A percentile compares a stretch with the other conserved stretches of the same genome.
Conservation (phyloP, 2,888 invertebrate species). For the Sphinx pinastri region DNA sequence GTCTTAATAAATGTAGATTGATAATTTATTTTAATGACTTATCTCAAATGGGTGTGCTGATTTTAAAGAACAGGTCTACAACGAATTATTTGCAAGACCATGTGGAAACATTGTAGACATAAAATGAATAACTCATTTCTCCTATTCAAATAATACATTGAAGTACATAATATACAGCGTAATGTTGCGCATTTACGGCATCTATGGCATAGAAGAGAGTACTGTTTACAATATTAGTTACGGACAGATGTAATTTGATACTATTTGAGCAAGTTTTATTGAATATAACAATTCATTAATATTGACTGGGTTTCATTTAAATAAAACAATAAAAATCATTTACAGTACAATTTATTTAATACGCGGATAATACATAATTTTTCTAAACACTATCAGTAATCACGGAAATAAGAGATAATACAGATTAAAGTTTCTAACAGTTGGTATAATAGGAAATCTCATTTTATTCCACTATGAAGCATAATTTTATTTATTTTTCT, state of each 20-base stretch:
- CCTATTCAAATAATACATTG: slow-evolving; percentile 45
- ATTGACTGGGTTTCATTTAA: slow-evolving; percentile 25
- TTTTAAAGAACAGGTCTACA: not conserved
- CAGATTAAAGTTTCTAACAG: slow-evolving; percentile 27
- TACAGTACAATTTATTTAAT: slow-evolving; percentile 60
- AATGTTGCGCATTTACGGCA: slow-evolving; percentile 60
- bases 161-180: slow-evolving; percentile 52
- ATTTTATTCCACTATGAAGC: not conserved
- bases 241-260: slow-evolving; percentile 66
- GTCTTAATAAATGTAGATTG: slow-evolving; percentile 25
- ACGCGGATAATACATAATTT: slow-evolving; percentile 59
- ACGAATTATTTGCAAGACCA: not conserved
- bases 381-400: slow-evolving; percentile 61
- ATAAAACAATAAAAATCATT: slow-evolving; percentile 18
- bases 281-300: slow-evolving; percentile 61
- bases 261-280: slow-evolving; percentile 57
- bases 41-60: slow-evolving; percentile 22
- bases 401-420: slow-evolving; percentile 49
- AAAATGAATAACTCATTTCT: slow-evolving; percentile 38
- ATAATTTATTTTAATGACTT: slow-evolving; percentile 37
- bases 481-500: slow-evolving; percentile 9
- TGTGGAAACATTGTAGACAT: slow-evolving; percentile 48
- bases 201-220: slow-evolving; percentile 62
- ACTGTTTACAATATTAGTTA: slow-evolving; percentile 64
- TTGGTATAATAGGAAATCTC: slow-evolving; percentile 5